These are phyloP conservation scores for Heterotilapia buettikoferi DNA, from an alignment of 2,113 vertebrate genomes.

Conservation along the genomic window DNA sequence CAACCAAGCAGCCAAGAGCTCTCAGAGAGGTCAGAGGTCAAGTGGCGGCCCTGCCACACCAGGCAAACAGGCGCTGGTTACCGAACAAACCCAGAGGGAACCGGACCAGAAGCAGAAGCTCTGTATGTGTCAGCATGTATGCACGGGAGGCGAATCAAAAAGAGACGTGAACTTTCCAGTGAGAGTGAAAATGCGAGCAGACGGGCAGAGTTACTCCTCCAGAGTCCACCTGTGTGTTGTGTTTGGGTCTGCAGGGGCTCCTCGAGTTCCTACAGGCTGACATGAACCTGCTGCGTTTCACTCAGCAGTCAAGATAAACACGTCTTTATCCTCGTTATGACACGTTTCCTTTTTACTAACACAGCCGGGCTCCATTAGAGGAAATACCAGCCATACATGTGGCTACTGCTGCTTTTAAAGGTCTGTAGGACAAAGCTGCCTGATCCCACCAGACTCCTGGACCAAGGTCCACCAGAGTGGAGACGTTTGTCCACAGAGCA, in stretches of 20 bases:
- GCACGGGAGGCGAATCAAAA: neutral
- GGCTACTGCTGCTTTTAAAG: neutral
- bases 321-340: neutral
- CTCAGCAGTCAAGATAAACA: neutral
- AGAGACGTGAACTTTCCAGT: neutral
- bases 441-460: neutral
- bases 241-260: neutral
- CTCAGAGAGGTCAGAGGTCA: neutral
- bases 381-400: neutral
- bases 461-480: neutral
- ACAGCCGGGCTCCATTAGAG: neutral
- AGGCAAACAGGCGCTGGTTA: neutral
- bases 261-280: neutral
- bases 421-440: neutral
- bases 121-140: neutral
- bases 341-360: neutral
- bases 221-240: neutral
- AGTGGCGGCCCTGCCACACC: neutral
- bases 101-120: neutral
- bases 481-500: neutral
- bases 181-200: neutral
- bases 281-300: neutral
- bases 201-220: neutral
- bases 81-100: neutral
- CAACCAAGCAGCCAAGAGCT: neutral